Percentiles rank a stretch among this genome's conserved stretches.
These are phyloP conservation scores for Isaurus tuberculatus DNA, from an alignment of 92 coral and sea anemone species.

Conservation along the genomic window DNA sequence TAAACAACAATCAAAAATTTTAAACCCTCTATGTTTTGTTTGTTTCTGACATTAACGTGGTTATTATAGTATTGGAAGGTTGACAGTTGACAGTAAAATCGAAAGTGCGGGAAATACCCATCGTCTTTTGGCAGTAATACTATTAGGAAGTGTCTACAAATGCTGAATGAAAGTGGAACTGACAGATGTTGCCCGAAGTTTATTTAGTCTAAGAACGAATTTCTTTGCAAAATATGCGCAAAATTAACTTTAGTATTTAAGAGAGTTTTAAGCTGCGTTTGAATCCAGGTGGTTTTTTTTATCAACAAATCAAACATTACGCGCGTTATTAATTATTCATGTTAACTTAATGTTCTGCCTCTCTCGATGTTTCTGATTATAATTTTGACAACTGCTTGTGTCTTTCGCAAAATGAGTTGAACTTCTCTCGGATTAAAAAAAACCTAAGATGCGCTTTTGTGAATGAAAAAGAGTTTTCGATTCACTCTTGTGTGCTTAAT, in stretches of 20 bases:
- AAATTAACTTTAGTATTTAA: background rate
- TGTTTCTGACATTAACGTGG: no score
- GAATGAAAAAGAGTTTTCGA: background rate
- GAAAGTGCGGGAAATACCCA: background rate
- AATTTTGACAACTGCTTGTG: conserved; percentile 11
- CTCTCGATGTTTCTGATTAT: conserved; percentile 7
- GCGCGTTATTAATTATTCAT: conserved; percentile 32
- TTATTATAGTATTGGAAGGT: no score
- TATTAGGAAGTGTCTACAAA: background rate
- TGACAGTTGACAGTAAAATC: no score
- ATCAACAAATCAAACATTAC: background rate
- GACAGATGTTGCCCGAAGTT: background rate
- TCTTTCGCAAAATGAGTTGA: conserved; percentile 1
- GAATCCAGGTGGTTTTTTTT: conserved; percentile 9
- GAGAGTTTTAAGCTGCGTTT: background rate
- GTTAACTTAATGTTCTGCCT: background rate
- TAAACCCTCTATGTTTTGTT: no score
- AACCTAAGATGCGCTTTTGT: background rate
- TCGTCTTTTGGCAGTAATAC: background rate
- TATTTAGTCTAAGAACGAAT: background rate
- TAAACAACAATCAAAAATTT: no score
- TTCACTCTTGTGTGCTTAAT: no score
- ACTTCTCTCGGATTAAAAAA: conserved; percentile 10
- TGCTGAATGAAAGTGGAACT: background rate
- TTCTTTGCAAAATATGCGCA: background rate